phyloP scores from a whole-genome alignment of 1,140 invertebrate species.

The Zophobas atratus region DNA sequence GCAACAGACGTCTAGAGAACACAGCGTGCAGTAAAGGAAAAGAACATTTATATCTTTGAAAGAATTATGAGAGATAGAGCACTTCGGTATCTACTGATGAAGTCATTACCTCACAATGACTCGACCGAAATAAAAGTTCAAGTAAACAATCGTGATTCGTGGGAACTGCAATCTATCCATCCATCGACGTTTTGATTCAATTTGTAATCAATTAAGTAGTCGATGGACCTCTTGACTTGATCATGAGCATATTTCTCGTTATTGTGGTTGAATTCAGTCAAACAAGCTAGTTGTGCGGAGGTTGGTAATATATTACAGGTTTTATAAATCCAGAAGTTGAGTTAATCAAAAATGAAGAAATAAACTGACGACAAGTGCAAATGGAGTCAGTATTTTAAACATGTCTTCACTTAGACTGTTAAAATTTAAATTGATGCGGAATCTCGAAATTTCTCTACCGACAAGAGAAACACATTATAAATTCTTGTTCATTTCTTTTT shows the following conservation, averaged over 20 bases:
- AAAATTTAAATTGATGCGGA: constrained; percentile 14
- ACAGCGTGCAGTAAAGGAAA: constrained; percentile 11
- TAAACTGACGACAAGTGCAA: too few relatives aligned
- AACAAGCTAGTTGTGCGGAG: too few relatives aligned
- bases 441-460: not conserved
- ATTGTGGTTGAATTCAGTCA: too few relatives aligned
- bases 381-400: too few relatives aligned
- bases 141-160: constrained; percentile 47
- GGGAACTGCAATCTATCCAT: constrained; percentile 47
- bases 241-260: too few relatives aligned
- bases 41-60: not conserved
- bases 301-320: too few relatives aligned
- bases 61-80: constrained; percentile 34
- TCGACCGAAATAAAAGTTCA: constrained; percentile 50
- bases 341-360: too few relatives aligned
- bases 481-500: constrained; percentile 8
- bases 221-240: constrained; percentile 3
- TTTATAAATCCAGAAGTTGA: too few relatives aligned
- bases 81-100: constrained; percentile 52
- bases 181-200: constrained; percentile 34
- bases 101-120: constrained; percentile 54
- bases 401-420: constrained; percentile 11
- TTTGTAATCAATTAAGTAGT: constrained; percentile 36
- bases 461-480: constrained; percentile 37
- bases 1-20: constrained; percentile 5